A percentile compares a stretch with the other conserved stretches of the same genome.
Evolutionary conservation across 2,797 vertebrate genomes (phyloP).

Genomic region (Aldrovandia affinis): DNA sequence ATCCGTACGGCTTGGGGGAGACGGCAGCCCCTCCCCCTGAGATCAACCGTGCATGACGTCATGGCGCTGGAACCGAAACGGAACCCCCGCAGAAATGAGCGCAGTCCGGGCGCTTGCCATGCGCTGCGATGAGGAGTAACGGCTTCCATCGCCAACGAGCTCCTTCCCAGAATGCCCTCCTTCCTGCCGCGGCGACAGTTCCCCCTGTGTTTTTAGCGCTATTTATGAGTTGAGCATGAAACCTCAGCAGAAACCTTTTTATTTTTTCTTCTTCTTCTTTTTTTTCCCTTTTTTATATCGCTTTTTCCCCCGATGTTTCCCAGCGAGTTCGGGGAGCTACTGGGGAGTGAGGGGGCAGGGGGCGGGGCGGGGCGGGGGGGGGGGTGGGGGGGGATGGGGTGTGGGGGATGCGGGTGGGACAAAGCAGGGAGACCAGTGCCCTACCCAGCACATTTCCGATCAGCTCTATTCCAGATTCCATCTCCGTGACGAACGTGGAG

Average conservation of each 20-base stretch:
- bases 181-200: slow-evolving; percentile 65
- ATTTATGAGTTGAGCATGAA: slow-evolving; percentile 50
- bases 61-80: slow-evolving; percentile 75
- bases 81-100: slow-evolving; percentile 67
- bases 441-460: neutral
- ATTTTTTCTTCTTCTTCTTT: slow-evolving; percentile 1
- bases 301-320: neutral
- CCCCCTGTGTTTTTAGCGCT: slow-evolving; percentile 48
- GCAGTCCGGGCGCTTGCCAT: slow-evolving; percentile 67
- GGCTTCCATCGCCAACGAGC: slow-evolving; percentile 73
- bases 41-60: slow-evolving; percentile 74
- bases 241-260: neutral
- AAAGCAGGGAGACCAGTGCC: neutral
- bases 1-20: no score
- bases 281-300: neutral
- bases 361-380: neutral
- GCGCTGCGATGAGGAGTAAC: slow-evolving; percentile 70
- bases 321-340: neutral
- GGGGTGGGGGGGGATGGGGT: neutral
- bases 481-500: slow-evolving; percentile 15
- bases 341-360: neutral
- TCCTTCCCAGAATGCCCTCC: slow-evolving; percentile 62
- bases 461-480: slow-evolving; percentile 24
- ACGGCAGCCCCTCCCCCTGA: slow-evolving; percentile 45
- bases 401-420: neutral